Conservation (phyloP, 2,797 vertebrate species). For the Bovichtus variegatus region DNA sequence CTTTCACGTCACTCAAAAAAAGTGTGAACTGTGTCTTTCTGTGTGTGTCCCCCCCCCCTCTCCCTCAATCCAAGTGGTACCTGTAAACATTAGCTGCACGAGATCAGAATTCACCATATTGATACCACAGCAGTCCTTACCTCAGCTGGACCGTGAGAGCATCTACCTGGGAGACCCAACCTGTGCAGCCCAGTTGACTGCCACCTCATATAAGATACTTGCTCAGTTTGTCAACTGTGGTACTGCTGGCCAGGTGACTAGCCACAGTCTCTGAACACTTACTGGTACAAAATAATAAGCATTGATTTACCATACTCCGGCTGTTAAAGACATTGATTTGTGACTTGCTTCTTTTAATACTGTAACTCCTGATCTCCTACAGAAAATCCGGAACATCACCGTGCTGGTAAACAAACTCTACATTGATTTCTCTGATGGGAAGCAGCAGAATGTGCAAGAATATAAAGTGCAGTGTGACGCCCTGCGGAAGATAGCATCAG, state of each 20-base stretch:
- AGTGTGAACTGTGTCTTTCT: not conserved
- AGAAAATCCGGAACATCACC: constrained; percentile 93
- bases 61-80: constrained; percentile 87
- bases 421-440: constrained; percentile 88
- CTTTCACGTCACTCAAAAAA: not conserved
- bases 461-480: constrained; percentile 95
- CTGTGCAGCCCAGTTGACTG: constrained; percentile 89
- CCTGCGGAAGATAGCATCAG: constrained; percentile 90
- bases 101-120: constrained; percentile 97
- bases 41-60: too few species aligned
- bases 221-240: constrained; percentile 95
- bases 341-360: constrained; percentile 13
- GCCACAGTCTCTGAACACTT: not conserved
- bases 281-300: not conserved
- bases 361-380: constrained; percentile 59
- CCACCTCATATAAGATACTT: constrained; percentile 91
- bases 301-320: not conserved
- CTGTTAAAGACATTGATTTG: not conserved
- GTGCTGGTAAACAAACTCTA: constrained; percentile 94
- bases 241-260: constrained; percentile 89
- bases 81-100: constrained; percentile 95
- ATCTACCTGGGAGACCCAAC: constrained; percentile 93
- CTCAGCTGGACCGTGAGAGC: constrained; percentile 90
- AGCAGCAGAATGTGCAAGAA: constrained; percentile 86
- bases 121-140: constrained; percentile 89